A percentile compares a stretch with the other conserved stretches of the same genome.
These are phyloP conservation scores for Seira musarum DNA, from an alignment of 2,888 invertebrate genomes.

Conservation along the genomic window DNA sequence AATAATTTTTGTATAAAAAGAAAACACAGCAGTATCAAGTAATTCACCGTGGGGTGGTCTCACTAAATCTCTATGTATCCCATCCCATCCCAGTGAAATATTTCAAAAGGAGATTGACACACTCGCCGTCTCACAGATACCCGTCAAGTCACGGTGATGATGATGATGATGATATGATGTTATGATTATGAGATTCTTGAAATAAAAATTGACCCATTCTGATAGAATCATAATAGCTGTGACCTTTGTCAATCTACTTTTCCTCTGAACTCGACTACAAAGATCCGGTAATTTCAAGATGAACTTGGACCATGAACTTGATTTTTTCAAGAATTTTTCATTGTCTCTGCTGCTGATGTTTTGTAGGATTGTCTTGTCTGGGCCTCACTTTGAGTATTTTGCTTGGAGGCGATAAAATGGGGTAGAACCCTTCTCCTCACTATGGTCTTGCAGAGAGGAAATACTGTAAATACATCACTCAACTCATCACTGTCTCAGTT, in stretches of 20 bases:
- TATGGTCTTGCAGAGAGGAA: background rate
- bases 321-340: background rate
- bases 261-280: conserved; percentile 9
- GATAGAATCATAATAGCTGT: background rate
- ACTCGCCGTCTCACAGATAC: background rate
- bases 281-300: background rate
- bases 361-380: background rate
- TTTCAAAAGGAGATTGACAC: background rate
- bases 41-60: background rate
- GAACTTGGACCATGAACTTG: conserved; percentile 3
- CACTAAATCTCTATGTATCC: too few species aligned
- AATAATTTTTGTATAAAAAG: background rate
- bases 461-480: conserved; percentile 3
- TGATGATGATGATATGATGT: too few species aligned
- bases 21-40: background rate
- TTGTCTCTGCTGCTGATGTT: background rate
- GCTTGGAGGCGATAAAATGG: conserved; percentile 7
- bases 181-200: background rate
- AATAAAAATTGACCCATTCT: background rate
- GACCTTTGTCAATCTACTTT: conserved; percentile 37
- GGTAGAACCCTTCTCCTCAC: background rate
- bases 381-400: background rate
- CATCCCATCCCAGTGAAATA: background rate
- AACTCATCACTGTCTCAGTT: conserved; percentile 7
- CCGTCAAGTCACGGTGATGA: background rate